Evolutionary conservation across 2,888 invertebrate genomes (phyloP).

Genomic region (Cremastobaeus sp.): DNA sequence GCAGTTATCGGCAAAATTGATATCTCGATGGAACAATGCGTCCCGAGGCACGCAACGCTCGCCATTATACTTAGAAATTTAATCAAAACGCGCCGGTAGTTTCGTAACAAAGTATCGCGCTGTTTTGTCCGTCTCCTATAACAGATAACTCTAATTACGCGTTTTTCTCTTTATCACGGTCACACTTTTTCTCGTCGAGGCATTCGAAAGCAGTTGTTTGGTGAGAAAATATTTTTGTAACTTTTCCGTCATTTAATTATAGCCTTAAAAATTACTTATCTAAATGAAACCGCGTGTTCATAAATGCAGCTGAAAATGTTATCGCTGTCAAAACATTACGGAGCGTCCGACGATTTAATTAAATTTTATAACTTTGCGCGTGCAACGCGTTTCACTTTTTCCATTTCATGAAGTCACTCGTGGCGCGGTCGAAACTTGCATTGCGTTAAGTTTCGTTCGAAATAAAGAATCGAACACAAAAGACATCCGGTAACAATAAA

Average conservation of each 20-base stretch:
- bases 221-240: not conserved
- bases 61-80: too few relatives aligned
- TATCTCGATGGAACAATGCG: too few relatives aligned
- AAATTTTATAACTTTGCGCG: too few relatives aligned
- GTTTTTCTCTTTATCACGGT: not conserved
- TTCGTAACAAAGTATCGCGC: conserved; percentile 15
- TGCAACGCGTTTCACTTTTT: not conserved
- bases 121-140: conserved; percentile 19
- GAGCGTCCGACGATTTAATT: too few relatives aligned
- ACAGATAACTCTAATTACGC: conserved; percentile 23
- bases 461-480: conserved; percentile 20
- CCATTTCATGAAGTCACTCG: not conserved
- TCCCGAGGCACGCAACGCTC: too few relatives aligned
- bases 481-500: conserved; percentile 39
- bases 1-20: too few relatives aligned
- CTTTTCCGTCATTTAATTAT: too few relatives aligned
- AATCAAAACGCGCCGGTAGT: conserved; percentile 14
- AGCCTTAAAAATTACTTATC: not conserved
- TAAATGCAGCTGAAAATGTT: too few relatives aligned
- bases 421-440: conserved; percentile 1
- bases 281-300: too few relatives aligned
- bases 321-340: too few relatives aligned
- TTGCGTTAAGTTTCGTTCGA: conserved; percentile 14
- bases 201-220: not conserved
- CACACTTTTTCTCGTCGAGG: too few relatives aligned